Conservation (phyloP, 2,113 vertebrate species). For the Pao palembangensis region DNA sequence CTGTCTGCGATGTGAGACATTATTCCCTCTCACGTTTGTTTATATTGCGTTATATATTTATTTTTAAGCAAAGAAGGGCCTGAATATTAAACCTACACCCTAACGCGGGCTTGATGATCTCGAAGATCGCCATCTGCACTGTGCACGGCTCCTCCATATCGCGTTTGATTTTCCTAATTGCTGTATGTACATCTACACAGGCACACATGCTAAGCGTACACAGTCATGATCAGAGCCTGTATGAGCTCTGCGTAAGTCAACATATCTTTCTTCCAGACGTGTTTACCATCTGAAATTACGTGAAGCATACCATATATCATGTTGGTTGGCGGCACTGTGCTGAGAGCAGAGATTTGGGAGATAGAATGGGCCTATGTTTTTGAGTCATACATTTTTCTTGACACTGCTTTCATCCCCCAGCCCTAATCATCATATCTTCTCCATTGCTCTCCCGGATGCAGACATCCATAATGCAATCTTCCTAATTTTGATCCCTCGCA, state of each 20-base stretch:
- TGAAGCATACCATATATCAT: constrained; percentile 54
- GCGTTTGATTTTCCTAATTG: constrained; percentile 61
- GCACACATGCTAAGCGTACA: constrained; percentile 26
- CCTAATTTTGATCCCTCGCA: constrained; percentile 83
- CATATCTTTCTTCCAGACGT: constrained; percentile 27
- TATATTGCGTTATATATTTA: constrained; percentile 76
- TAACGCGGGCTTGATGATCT: constrained; percentile 51
- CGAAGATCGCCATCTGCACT: constrained; percentile 44
- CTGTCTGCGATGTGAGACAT: constrained; percentile 70
- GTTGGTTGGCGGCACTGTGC: constrained; percentile 53
- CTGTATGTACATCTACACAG: constrained; percentile 22
- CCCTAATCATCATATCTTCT: constrained; percentile 80
- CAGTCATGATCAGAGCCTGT: not conserved
- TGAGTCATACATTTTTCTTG: constrained; percentile 78
- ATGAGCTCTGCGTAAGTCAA: constrained; percentile 43
- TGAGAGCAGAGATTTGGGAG: constrained; percentile 71
- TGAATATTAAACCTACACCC: constrained; percentile 73
- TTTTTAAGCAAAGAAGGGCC: constrained; percentile 62
- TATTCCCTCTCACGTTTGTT: constrained; percentile 78
- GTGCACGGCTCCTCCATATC: constrained; percentile 51
- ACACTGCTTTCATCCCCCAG: constrained; percentile 78
- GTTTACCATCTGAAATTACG: constrained; percentile 44
- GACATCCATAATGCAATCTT: constrained; percentile 83
- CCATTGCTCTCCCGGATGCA: constrained; percentile 81
- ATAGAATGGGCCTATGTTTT: constrained; percentile 74